Base-by-base conservation (phyloP, 2,888 invertebrate genomes). In the Steinernema scapterisci region DNA sequence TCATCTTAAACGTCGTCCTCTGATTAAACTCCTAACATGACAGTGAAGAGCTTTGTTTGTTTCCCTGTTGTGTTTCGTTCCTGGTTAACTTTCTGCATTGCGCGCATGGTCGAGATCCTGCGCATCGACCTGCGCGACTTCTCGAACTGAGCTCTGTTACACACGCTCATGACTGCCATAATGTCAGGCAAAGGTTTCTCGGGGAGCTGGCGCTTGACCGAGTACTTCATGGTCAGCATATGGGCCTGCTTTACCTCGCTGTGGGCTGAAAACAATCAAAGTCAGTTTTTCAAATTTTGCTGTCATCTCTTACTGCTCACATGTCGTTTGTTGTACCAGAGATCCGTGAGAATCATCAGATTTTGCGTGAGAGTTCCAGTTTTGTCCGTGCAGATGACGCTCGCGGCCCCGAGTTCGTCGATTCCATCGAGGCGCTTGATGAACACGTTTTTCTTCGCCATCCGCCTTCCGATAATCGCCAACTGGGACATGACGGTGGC, bases 391-490 rank as follows among this genome's bases (percentile, higher is more conserved):
- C 97, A 97, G 80, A 97, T 91, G 87, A 97, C 96, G 86, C 94
- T 93, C 71, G 94, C 91, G 90, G 97, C 97, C 0, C 97, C 97
- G 73, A 99, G 91, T 75, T 86, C 86, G 71, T 86, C 86, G 70
- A 86, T 86, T 9, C 86, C 75, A 72, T 86, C 86, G 27, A 86
- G 77, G 45, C 84, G 70, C 75, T 86, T 85, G 75, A 99, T 99
- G 89, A 99, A 99, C 86, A 99, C 99, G 90, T 99, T 99, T 92
- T 99, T 99, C 91, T 97, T 97, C 86, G 99, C 99, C 99, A 99
- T 99, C 90, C 99, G 93, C 82, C 99, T 92, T 75, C 97, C 86
- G 71, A 86, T 86, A 52, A 86, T 86, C 79, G 80, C 77, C 43
- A 86, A 48, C 71, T 86, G 86, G 0, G 84, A 85, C 83, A 87